Conservation (phyloP, 2,797 vertebrate genomes). For the Sylvia borin region DNA sequence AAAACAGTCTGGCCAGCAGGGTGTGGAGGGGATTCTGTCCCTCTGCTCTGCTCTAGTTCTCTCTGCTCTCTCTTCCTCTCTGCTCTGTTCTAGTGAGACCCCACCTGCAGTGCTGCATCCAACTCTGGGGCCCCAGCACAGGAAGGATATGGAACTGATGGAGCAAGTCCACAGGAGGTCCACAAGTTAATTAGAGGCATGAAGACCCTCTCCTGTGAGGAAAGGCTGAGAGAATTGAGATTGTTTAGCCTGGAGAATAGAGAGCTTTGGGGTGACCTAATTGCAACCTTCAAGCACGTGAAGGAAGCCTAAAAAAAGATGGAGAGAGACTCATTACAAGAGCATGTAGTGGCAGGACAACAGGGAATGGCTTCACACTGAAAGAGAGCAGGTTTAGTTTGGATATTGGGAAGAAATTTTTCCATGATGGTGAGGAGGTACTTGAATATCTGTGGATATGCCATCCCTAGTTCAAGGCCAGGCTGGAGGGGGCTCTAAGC, state of each 20-base stretch:
- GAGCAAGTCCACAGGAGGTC: accelerated
- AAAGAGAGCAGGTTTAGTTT: not conserved
- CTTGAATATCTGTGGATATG: not conserved
- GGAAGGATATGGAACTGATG: not conserved
- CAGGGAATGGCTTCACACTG: not conserved
- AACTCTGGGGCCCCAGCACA: not conserved
- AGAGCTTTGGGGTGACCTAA: not conserved
- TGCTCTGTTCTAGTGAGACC: not conserved
- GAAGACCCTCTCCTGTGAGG: not conserved
- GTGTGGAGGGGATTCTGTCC: not conserved
- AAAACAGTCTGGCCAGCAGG: accelerated
- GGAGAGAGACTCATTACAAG: not conserved
- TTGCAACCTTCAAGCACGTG: not conserved
- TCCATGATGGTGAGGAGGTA: not conserved
- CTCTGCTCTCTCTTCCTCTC: too few species aligned
- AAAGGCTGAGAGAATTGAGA: not conserved
- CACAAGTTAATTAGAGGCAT: not conserved
- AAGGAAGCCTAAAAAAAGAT: not conserved
- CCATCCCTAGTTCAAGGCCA: not conserved
- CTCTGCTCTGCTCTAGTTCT: not conserved
- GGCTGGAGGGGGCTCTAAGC: not conserved
- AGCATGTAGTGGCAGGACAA: not conserved
- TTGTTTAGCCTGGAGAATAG: not conserved
- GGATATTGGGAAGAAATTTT: not conserved
- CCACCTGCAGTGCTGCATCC: not conserved